Percentiles rank a stretch among this genome's conserved stretches.
These are phyloP conservation scores for Chelonus formosanus DNA, from an alignment of 2,888 invertebrate species.

Conservation along the genomic window DNA sequence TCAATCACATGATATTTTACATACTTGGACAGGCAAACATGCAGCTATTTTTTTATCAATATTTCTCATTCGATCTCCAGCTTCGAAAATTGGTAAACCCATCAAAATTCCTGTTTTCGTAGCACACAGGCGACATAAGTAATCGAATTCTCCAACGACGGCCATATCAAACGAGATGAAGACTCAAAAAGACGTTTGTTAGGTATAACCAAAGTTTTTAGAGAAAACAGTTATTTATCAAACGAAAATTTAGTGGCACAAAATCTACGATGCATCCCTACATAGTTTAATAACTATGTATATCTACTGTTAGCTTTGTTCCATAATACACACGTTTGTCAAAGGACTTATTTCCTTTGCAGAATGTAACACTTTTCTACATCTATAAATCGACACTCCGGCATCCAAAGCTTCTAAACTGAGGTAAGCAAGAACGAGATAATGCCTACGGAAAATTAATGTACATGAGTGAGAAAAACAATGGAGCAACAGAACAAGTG, in stretches of 20 bases:
- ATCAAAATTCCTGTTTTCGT: slow-evolving; percentile 63
- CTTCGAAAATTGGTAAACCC: slow-evolving; percentile 65
- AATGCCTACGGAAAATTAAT: too few species aligned
- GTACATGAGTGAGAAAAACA: too few species aligned
- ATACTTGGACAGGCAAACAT: slow-evolving; percentile 70
- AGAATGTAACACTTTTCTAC: too few species aligned
- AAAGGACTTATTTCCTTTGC: slow-evolving; percentile 1
- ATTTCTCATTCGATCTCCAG: slow-evolving; percentile 67
- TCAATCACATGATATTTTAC: slow-evolving; percentile 18
- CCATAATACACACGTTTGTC: slow-evolving; percentile 3
- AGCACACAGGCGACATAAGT: slow-evolving; percentile 65
- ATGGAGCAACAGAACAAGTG: too few species aligned
- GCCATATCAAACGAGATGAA: slow-evolving; percentile 36
- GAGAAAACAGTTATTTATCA: not conserved
- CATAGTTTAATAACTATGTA: not conserved
- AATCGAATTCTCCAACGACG: slow-evolving; percentile 59
- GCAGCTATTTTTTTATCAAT: slow-evolving; percentile 70
- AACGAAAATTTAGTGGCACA: slow-evolving; percentile 3
- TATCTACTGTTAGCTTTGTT: slow-evolving; percentile 3
- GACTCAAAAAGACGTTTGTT: not conserved
- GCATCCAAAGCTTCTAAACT: too few species aligned
- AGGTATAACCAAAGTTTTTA: not conserved
- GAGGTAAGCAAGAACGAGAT: too few species aligned
- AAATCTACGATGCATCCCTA: not conserved
- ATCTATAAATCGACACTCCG: too few species aligned